A percentile compares a stretch with the other conserved stretches of the same genome.
These are phyloP conservation scores for Drosophila lutescens DNA, from an alignment of 2,888 invertebrate genomes.

Conservation along the genomic window DNA sequence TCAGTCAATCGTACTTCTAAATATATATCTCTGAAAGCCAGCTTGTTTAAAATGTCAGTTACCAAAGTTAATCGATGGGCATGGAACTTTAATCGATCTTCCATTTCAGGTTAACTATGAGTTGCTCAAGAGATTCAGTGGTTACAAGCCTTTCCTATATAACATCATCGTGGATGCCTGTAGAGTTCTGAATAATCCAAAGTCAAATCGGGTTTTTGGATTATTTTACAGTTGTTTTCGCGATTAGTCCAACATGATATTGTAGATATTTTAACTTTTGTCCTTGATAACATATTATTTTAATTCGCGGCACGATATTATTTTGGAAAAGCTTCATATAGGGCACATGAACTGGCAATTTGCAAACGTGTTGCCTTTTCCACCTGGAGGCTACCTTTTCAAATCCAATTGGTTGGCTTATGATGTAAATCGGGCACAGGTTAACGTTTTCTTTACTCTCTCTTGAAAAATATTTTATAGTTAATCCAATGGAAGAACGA, in stretches of 20 bases:
- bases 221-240: conserved; percentile 13
- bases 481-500: no score
- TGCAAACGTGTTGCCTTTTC: conserved; percentile 17
- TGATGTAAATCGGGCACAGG: background rate
- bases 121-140: conserved; percentile 25
- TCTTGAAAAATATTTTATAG: background rate
- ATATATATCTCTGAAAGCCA: conserved; percentile 24
- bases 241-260: conserved; percentile 9
- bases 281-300: background rate
- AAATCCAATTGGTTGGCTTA: background rate
- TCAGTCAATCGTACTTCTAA: conserved; percentile 44
- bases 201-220: conserved; percentile 4
- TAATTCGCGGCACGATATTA: conserved; percentile 10
- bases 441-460: conserved; percentile 2
- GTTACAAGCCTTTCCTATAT: conserved; percentile 42
- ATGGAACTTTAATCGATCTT: no score
- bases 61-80: background rate
- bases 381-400: conserved; percentile 24
- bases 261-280: no score
- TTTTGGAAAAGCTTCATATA: conserved; percentile 27
- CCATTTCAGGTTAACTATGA: conserved; percentile 11
- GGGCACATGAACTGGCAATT: conserved; percentile 10
- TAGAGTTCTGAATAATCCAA: background rate
- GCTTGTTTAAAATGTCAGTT: conserved; percentile 7
- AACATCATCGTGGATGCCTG: conserved; percentile 32